These are phyloP conservation scores for Auanema freiburgensis DNA, from an alignment of 2,888 invertebrate species.

Conservation along the genomic window DNA sequence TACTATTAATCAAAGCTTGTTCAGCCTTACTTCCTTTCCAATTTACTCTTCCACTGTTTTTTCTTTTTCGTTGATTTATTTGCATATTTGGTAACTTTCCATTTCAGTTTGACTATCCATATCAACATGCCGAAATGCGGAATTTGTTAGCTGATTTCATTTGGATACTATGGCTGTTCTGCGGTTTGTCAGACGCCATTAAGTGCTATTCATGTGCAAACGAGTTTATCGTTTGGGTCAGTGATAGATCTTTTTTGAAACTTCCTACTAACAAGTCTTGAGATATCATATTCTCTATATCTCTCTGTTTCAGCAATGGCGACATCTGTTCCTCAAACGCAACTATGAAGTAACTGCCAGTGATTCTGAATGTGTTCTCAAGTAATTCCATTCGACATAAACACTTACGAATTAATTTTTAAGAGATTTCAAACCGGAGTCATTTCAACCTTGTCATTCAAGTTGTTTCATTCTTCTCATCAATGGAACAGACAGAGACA, in stretches of 20 bases:
- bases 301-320: constrained; percentile 53
- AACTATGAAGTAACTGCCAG: constrained; percentile 52
- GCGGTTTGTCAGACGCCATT: constrained; percentile 27
- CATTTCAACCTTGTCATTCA: constrained; percentile 43
- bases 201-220: constrained; percentile 59
- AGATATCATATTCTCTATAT: too few relatives aligned
- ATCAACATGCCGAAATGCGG: constrained; percentile 19
- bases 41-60: too few relatives aligned
- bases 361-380: constrained; percentile 47
- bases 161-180: background rate
- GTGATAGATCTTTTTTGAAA: constrained; percentile 12
- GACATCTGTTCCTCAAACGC: constrained; percentile 57
- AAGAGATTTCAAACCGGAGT: constrained; percentile 40
- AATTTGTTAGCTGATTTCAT: constrained; percentile 9
- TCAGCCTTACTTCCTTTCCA: too few relatives aligned
- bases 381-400: constrained; percentile 14
- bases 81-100: too few relatives aligned
- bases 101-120: too few relatives aligned
- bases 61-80: too few relatives aligned
- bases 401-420: background rate
- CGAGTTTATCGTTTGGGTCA: constrained; percentile 60
- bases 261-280: too few relatives aligned
- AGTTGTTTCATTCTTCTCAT: constrained; percentile 55
- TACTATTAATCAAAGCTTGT: too few relatives aligned
- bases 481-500: constrained; percentile 54